Evolutionary conservation across 2,888 invertebrate genomes (phyloP).

Genomic region (Drosophila cognata): DNA sequence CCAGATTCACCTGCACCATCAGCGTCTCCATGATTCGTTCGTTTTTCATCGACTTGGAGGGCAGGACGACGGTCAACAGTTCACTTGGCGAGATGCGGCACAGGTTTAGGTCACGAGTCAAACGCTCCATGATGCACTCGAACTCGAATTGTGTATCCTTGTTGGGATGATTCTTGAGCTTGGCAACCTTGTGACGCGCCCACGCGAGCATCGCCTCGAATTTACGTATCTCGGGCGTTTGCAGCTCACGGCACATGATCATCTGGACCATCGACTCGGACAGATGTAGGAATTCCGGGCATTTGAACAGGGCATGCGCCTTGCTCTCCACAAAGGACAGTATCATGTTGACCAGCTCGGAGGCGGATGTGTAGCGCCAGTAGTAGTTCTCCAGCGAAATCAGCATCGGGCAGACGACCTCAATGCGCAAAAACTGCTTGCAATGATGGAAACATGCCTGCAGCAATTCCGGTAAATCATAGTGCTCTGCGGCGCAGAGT

Average conservation of each 20-base stretch:
- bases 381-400: slow-evolving; percentile 97
- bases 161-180: slow-evolving; percentile 90
- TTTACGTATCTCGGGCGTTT: slow-evolving; percentile 94
- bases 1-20: slow-evolving; percentile 96
- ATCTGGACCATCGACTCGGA: slow-evolving; percentile 98
- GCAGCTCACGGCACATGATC: slow-evolving; percentile 96
- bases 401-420: slow-evolving; percentile 96
- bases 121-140: slow-evolving; percentile 96
- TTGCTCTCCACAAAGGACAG: slow-evolving; percentile 95
- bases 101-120: slow-evolving; percentile 94
- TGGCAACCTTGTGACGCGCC: slow-evolving; percentile 92
- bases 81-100: slow-evolving; percentile 97
- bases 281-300: slow-evolving; percentile 92
- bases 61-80: slow-evolving; percentile 95
- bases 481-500: slow-evolving; percentile 97
- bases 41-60: slow-evolving; percentile 96
- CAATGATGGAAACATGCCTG: slow-evolving; percentile 98
- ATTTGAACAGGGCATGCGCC: slow-evolving; percentile 93
- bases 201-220: slow-evolving; percentile 97
- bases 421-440: slow-evolving; percentile 95
- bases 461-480: slow-evolving; percentile 95
- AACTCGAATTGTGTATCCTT: slow-evolving; percentile 95
- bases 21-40: slow-evolving; percentile 96
- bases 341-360: slow-evolving; percentile 97
- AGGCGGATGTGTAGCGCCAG: slow-evolving; percentile 97